Base-by-base conservation (phyloP, 2,113 vertebrate species). In the Sinocyclocheilus grahami region DNA sequence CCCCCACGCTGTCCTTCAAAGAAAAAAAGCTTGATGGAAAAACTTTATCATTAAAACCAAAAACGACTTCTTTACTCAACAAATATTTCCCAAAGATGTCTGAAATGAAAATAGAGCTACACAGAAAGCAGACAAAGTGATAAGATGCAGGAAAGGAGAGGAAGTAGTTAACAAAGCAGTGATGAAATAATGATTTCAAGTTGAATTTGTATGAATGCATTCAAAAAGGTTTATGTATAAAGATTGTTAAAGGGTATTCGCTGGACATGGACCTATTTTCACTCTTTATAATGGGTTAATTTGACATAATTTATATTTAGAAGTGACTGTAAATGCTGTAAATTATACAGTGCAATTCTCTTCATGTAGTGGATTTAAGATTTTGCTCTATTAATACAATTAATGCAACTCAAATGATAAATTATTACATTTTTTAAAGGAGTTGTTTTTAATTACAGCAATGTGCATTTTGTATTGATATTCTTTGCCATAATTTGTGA, bases 1-100 rank as follows among this genome's bases (percentile, higher is more conserved):
- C 86, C 89, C 84, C 85, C 88, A 86, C 83, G 86, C 90, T 92
- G 89, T 81, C 89, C 90, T 92, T 93, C 91, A 91, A 87, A 90
- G 84, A 85, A 92, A 91, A 74, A 92, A 90, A 84, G 92, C 92
- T 94, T 92, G 90, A 94, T 94, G 93, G 92, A 94, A 94, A 95
- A 94, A 94, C 92, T 46, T 86, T 89, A 92, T 89, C 89, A 90
- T 93, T 91, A 93, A 94, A 90, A 82, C 86, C 82, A 82, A 46
- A 91, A 93, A 92, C 86, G 55, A 67, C 55, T 75, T 75, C 60
- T 88, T 65, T 78, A 84, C 83, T 85, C 53, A 76, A 87, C 46
- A 65, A 65, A 84, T 82, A 75, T 82, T 62, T 83, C 48, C 79
- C 85, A 85, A 88, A 79, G 71, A 86, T 91, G 90, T 89, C 89